Base-by-base conservation (phyloP, 1,140 invertebrate genomes). In the Oncopeltus fasciatus region DNA sequence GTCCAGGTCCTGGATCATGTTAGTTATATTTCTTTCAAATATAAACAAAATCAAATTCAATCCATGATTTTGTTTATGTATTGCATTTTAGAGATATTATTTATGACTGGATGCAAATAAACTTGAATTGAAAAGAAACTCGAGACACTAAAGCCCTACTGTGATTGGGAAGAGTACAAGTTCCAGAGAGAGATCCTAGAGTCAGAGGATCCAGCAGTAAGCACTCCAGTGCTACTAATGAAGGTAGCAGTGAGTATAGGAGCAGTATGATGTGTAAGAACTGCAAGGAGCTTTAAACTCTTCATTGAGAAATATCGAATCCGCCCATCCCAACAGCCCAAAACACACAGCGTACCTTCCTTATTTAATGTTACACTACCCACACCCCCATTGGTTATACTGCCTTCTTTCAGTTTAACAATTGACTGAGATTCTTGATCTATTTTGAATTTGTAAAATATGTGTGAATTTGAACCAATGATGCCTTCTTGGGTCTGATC, bases 221-320 rank as follows among this genome's bases (percentile, higher is more conserved):
- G 18, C n/a, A 57, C 12, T 2, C 33, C 56, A 57, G 11, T n/a
- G 1, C 5, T 11, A 33, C 28, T 20, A 1, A 38, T n/a, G 28
- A 57, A 57, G 2, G 5, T n/a, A 31, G 33, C 16, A 33, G 11
- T 5, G 28, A 31, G n/a, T 4, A 57, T 16, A 33, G 56, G 12
- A 1, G 14, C 56, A n/a, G 16, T 57, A 21, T 57, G 56, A 57
- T 85, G 81, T 33, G 80, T 81, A 14, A 92, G 73, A 63, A 90
- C 83, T 9, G 83, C 88, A 56, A 92, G 70, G 2, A 84, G 80
- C 53, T 84, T 78, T 11, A 90, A 71, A 60, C 80, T 85, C 70
- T 87, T 88, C 81, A 84, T 86, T 4, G 87, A 85, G 72, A 84
- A 91, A 65, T 91, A 77, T 68, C 87, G 75, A 46, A 90, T 76